Evolutionary conservation across 2,797 vertebrate species (phyloP).

Genomic region (Crax fasciolata): DNA sequence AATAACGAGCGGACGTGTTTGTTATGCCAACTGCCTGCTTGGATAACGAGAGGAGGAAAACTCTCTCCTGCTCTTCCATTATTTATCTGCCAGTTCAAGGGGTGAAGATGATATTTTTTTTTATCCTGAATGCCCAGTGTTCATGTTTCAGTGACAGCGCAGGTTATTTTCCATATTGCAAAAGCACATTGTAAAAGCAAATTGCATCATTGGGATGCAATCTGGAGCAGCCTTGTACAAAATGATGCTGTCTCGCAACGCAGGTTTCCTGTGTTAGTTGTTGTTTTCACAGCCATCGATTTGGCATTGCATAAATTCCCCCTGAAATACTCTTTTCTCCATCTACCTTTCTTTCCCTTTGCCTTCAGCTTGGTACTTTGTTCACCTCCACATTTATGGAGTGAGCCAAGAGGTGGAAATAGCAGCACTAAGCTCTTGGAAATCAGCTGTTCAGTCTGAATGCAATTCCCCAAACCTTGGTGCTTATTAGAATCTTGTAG

Average conservation of each 20-base stretch:
- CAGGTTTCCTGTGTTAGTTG: fast-evolving
- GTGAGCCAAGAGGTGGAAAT: background rate
- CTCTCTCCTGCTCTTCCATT: background rate
- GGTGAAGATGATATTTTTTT: background rate
- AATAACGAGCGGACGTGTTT: fast-evolving
- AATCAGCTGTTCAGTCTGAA: background rate
- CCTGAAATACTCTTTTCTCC: background rate
- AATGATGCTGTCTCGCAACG: background rate
- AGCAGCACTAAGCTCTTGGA: background rate
- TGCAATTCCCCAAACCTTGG: background rate
- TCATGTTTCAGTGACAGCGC: fast-evolving
- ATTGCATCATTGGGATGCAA: background rate
- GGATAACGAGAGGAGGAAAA: background rate
- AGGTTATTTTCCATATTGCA: background rate
- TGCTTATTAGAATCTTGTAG: background rate
- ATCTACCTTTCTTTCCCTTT: background rate
- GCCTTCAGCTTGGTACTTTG: background rate
- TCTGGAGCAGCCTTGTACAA: background rate
- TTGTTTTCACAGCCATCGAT: fast-evolving
- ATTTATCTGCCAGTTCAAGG: background rate
- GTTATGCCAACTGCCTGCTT: background rate
- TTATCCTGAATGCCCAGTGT: too few species aligned
- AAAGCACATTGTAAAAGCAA: background rate
- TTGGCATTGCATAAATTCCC: background rate
- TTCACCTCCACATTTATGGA: background rate